Evolutionary conservation across 2,113 vertebrate species (phyloP).

Genomic region (Sarotherodon lohbergeri): DNA sequence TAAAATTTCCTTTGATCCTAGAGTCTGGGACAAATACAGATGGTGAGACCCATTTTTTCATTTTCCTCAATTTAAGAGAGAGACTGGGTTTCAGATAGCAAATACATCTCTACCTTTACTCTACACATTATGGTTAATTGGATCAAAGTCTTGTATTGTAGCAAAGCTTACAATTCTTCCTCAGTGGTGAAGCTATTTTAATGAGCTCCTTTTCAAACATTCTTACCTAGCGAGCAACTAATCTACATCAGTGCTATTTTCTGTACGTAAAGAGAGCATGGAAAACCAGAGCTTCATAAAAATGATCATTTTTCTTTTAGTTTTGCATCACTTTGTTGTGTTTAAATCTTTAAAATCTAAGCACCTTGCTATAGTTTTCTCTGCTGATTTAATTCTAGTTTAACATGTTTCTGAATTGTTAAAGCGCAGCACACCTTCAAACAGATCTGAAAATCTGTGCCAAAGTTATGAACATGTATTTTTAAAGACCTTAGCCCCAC

Average conservation of each 20-base stretch:
- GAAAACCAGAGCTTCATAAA: background rate
- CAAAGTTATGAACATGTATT: conserved; percentile 2
- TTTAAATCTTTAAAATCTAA: background rate
- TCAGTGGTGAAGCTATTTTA: conserved; percentile 37
- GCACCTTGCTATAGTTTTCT: background rate
- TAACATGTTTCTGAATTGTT: background rate
- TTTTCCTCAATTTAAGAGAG: conserved; percentile 32
- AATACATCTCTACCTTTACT: conserved; percentile 16
- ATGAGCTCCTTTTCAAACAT: conserved; percentile 37
- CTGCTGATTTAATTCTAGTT: background rate
- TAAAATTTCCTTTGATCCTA: conserved; percentile 36
- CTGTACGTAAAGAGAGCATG: background rate
- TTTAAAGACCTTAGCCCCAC: background rate
- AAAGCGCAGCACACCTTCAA: background rate
- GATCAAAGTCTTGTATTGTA: conserved; percentile 46
- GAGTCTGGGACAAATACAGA: conserved; percentile 34
- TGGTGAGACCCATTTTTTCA: conserved; percentile 32
- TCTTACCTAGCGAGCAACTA: conserved; percentile 24
- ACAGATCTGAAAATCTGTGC: background rate
- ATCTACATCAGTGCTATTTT: conserved; percentile 8
- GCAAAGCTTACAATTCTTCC: conserved; percentile 26
- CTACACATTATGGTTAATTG: conserved; percentile 46
- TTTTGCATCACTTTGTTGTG: background rate
- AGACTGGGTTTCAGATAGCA: conserved; percentile 21
- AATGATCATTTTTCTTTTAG: background rate